phyloP scores from a whole-genome alignment of 2,888 invertebrate genomes.

The Cybosia mesomella region DNA sequence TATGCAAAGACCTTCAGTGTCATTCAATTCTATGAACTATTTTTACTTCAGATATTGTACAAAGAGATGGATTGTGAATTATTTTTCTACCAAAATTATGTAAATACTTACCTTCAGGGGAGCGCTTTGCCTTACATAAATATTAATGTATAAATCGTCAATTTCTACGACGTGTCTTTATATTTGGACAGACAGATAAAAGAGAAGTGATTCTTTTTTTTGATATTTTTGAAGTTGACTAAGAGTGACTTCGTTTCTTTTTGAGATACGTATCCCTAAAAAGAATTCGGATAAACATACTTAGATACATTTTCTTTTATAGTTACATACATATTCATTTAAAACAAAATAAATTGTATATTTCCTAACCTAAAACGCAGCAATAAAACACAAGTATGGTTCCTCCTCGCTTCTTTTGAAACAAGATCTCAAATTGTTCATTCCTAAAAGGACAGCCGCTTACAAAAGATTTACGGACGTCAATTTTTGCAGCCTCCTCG shows the following conservation, averaged over 20 bases:
- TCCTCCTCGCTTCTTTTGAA: background rate
- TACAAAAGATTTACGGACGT: background rate
- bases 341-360: too few relatives aligned
- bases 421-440: slow-evolving; percentile 8
- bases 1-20: background rate
- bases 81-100: background rate
- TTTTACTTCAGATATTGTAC: background rate
- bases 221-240: too few relatives aligned
- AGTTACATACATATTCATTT: too few relatives aligned
- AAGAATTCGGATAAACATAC: too few relatives aligned
- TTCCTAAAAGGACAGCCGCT: background rate
- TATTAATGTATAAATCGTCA: too few relatives aligned
- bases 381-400: background rate
- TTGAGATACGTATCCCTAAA: too few relatives aligned
- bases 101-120: background rate
- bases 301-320: too few relatives aligned
- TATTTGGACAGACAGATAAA: too few relatives aligned
- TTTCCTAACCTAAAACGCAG: too few relatives aligned
- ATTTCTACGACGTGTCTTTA: too few relatives aligned
- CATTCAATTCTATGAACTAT: background rate
- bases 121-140: background rate
- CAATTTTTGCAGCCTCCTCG: background rate
- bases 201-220: too few relatives aligned
- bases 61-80: background rate
- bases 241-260: too few relatives aligned